Percentiles rank a stretch among this genome's conserved stretches.
These are phyloP conservation scores for Amphiprion clarkii DNA, from an alignment of 2,797 vertebrate genomes.

Conservation along the genomic window DNA sequence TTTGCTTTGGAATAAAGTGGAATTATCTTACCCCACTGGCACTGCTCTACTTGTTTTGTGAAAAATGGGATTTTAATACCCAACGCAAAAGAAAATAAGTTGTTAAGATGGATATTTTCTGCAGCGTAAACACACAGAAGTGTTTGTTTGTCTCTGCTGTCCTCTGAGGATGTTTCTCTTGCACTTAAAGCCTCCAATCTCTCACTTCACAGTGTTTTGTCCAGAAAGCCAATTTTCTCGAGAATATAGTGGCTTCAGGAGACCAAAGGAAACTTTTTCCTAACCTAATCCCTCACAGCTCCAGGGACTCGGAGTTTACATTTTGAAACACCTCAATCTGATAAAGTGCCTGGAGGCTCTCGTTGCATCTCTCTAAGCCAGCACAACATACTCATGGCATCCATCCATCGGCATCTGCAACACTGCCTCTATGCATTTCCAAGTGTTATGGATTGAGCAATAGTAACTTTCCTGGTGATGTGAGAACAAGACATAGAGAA, in stretches of 20 bases:
- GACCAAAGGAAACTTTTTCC: conserved; percentile 54
- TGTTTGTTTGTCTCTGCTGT: conserved; percentile 22
- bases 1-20: conserved; percentile 36
- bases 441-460: conserved; percentile 34
- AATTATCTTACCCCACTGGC: conserved; percentile 1
- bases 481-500: neutral
- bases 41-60: neutral
- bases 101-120: conserved; percentile 14
- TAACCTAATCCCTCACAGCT: conserved; percentile 63
- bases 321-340: conserved; percentile 51
- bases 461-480: conserved; percentile 40
- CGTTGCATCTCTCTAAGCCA: conserved; percentile 40
- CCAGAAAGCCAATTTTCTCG: conserved; percentile 55
- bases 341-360: conserved; percentile 53
- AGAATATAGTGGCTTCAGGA: conserved; percentile 43
- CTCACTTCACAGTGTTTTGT: conserved; percentile 54
- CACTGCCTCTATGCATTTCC: conserved; percentile 26
- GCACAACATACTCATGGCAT: conserved; percentile 24
- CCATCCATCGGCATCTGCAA: conserved; percentile 23
- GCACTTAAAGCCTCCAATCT: conserved; percentile 29
- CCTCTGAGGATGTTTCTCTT: conserved; percentile 31
- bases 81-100: neutral
- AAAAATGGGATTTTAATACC: conserved; percentile 26
- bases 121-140: conserved; percentile 17
- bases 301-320: conserved; percentile 52